Percentiles rank a stretch among this genome's conserved stretches.
Evolutionary conservation across 1,140 invertebrate genomes (phyloP).

Genomic region (Drosophila subobscura): DNA sequence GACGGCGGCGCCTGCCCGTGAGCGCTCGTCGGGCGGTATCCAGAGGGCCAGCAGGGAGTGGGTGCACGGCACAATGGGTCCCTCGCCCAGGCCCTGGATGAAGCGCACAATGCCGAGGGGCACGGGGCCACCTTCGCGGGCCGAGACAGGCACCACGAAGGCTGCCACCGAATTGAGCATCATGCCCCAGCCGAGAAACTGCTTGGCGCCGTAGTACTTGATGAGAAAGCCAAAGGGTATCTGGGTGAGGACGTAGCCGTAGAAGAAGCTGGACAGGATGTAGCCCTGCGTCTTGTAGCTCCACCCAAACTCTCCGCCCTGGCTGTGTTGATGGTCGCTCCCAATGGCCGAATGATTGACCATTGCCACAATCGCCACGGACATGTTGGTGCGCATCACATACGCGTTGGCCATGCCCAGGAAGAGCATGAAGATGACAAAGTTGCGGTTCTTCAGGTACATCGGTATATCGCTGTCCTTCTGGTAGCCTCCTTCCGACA

Average conservation of each 20-base stretch:
- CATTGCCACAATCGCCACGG: constrained; percentile 98
- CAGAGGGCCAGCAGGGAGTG: constrained; percentile 93
- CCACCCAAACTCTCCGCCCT: constrained; percentile 91
- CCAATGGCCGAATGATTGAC: constrained; percentile 91
- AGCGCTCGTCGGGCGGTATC: constrained; percentile 95
- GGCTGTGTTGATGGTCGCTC: constrained; percentile 87
- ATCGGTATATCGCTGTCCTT: too few species aligned
- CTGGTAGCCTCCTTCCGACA: too few species aligned
- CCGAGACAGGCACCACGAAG: constrained; percentile 89
- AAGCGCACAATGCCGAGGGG: constrained; percentile 84
- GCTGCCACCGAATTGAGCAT: constrained; percentile 93
- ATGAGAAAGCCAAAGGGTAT: constrained; percentile 94
- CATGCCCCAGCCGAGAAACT: constrained; percentile 94
- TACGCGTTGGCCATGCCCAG: constrained; percentile 97
- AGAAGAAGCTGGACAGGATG: constrained; percentile 94
- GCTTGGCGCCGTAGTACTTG: constrained; percentile 92
- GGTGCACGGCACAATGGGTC: constrained; percentile 93
- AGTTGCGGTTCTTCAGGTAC: constrained; percentile 85
- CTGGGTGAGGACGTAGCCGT: constrained; percentile 93
- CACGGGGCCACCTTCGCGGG: constrained; percentile 86
- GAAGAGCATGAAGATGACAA: constrained; percentile 95
- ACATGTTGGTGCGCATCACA: constrained; percentile 98
- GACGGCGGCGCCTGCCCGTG: constrained; percentile 93
- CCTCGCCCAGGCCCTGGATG: constrained; percentile 96
- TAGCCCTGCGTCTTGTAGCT: constrained; percentile 90